Percentiles rank a stretch among this genome's conserved stretches.
Conservation (phyloP, 2,797 vertebrate species). For the Coregonus ussuriensis region DNA sequence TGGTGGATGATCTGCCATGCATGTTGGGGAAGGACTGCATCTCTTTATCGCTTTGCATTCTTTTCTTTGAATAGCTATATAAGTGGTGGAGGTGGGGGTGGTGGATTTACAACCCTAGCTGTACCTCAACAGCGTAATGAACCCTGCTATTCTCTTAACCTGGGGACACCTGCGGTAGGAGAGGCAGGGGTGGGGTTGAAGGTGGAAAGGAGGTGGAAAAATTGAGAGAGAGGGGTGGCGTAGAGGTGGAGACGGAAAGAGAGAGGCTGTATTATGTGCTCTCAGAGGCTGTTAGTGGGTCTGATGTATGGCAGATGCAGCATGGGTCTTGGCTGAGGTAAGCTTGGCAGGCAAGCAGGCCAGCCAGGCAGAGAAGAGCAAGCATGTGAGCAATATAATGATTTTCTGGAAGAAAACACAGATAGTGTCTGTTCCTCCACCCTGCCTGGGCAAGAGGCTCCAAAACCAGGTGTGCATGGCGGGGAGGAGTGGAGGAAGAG, state of each 20-base stretch:
- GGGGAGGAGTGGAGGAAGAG: slow-evolving; percentile 22
- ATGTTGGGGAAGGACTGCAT: slow-evolving; percentile 45
- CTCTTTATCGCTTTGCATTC: slow-evolving; percentile 46
- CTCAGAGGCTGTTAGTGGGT: slow-evolving; percentile 63
- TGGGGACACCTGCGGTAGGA: slow-evolving; percentile 65
- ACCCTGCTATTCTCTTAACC: slow-evolving; percentile 54
- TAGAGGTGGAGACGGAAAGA: no score
- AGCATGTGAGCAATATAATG: slow-evolving; percentile 79
- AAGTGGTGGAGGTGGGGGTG: slow-evolving; percentile 55
- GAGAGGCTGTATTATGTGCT: slow-evolving; percentile 51
- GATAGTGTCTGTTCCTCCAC: slow-evolving; percentile 72
- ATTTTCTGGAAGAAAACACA: slow-evolving; percentile 76
- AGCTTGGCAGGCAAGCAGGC: slow-evolving; percentile 26
- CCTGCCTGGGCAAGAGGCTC: slow-evolving; percentile 47
- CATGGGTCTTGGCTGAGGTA: slow-evolving; percentile 16
- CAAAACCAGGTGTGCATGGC: slow-evolving; percentile 75
- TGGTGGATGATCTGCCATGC: background rate
- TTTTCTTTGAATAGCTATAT: slow-evolving; percentile 64
- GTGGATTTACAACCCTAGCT: slow-evolving; percentile 51
- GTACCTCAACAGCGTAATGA: slow-evolving; percentile 65
- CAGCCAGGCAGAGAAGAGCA: slow-evolving; percentile 42
- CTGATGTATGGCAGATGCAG: slow-evolving; percentile 71
- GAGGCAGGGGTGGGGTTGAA: slow-evolving; percentile 10
- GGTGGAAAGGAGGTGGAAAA: slow-evolving; percentile 6
- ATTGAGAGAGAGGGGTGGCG: background rate